Percentiles rank a stretch among this genome's conserved stretches.
phyloP scores from a whole-genome alignment of 1,140 invertebrate genomes.

The Eumaeus atala region DNA sequence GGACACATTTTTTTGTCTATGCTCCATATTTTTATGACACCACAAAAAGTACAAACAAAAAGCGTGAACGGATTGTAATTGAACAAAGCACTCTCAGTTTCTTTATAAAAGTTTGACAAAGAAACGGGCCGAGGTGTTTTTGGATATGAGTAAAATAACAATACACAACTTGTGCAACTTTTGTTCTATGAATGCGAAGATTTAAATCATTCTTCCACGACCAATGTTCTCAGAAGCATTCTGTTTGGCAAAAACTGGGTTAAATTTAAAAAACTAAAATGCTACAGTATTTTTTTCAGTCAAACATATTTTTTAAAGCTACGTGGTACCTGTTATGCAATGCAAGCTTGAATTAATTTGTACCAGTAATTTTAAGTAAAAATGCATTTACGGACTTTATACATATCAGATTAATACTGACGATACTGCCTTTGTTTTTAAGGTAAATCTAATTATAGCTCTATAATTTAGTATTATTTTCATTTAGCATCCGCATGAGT shows the following conservation, averaged over 20 bases:
- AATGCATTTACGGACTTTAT: too few relatives aligned
- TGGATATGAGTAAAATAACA: slow-evolving; percentile 55
- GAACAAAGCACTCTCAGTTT: slow-evolving; percentile 70
- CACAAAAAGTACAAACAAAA: slow-evolving; percentile 57
- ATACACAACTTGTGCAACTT: slow-evolving; percentile 41
- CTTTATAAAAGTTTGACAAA: slow-evolving; percentile 56
- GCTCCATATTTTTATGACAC: slow-evolving; percentile 63
- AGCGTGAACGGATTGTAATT: slow-evolving; percentile 40
- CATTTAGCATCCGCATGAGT: too few relatives aligned
- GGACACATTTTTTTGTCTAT: slow-evolving; percentile 55
- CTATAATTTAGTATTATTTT: too few relatives aligned
- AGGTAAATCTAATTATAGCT: too few relatives aligned
- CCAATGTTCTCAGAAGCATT: slow-evolving; percentile 5
- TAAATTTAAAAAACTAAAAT: not conserved
- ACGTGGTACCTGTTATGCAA: too few relatives aligned
- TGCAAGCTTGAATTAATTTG: too few relatives aligned
- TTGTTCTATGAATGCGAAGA: slow-evolving; percentile 42
- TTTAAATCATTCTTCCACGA: slow-evolving; percentile 24
- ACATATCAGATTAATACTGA: too few relatives aligned
- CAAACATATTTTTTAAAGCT: too few relatives aligned
- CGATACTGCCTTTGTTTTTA: too few relatives aligned
- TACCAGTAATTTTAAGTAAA: too few relatives aligned
- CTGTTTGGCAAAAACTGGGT: slow-evolving; percentile 4
- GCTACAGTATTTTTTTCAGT: too few relatives aligned
- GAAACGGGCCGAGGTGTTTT: slow-evolving; percentile 58